Evolutionary conservation across 2,797 vertebrate genomes (phyloP).

Genomic region (Parotocinclus haroldoi): DNA sequence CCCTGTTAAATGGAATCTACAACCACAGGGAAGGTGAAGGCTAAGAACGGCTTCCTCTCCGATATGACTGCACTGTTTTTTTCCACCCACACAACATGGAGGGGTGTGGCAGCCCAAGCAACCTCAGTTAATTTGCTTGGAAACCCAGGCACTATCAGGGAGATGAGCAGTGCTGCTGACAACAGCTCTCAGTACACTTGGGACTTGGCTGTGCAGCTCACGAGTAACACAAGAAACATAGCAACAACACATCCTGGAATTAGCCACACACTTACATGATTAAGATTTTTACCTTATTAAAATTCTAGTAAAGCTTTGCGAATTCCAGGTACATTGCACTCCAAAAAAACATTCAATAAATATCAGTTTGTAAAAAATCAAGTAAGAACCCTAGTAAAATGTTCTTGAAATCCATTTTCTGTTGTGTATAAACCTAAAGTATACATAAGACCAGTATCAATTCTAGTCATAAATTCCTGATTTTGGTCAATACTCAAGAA

Average conservation of each 20-base stretch:
- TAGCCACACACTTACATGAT: background rate
- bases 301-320: too few relatives aligned
- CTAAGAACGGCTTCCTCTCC: background rate
- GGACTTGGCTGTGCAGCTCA: slow-evolving; percentile 1
- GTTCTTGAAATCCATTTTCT: too few relatives aligned
- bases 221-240: background rate
- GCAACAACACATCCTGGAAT: background rate
- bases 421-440: too few relatives aligned
- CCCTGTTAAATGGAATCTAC: too few relatives aligned
- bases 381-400: too few relatives aligned
- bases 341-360: too few relatives aligned
- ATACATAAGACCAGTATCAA: too few relatives aligned
- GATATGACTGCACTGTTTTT: background rate
- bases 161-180: background rate
- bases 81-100: background rate
- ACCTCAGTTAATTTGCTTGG: slow-evolving; percentile 1
- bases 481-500: too few relatives aligned
- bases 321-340: too few relatives aligned
- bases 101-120: background rate
- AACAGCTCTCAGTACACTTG: background rate
- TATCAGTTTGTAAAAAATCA: too few relatives aligned
- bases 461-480: too few relatives aligned
- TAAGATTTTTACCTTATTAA: too few relatives aligned
- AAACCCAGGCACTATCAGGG: background rate
- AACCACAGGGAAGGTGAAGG: background rate